These are phyloP conservation scores for Helleia helle DNA, from an alignment of 2,888 invertebrate genomes.

Conservation along the genomic window DNA sequence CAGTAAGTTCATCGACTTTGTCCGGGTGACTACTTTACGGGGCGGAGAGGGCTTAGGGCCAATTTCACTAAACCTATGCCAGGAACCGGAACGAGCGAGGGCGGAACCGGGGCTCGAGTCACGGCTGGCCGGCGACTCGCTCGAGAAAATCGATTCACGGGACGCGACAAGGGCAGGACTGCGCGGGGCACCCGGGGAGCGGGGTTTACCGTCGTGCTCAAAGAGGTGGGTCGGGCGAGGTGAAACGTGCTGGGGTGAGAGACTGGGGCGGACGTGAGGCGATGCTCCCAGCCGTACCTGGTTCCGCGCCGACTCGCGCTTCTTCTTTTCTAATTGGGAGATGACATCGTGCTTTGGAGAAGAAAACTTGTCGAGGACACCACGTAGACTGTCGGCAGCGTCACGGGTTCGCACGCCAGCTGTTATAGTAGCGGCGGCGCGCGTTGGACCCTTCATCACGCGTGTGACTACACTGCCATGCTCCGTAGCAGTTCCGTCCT, in stretches of 20 bases:
- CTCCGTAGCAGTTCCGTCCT: conserved; percentile 64
- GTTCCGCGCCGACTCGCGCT: conserved; percentile 32
- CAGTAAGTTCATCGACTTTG: conserved; percentile 84
- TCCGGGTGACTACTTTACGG: conserved; percentile 61
- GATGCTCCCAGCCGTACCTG: conserved; percentile 49
- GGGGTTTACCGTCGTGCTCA: conserved; percentile 27
- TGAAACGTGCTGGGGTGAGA: conserved; percentile 41
- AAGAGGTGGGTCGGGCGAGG: conserved; percentile 78
- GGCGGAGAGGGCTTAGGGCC: conserved; percentile 56
- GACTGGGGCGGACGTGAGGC: conserved; percentile 27
- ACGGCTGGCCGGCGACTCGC: conserved; percentile 41
- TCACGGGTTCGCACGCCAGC: conserved; percentile 70
- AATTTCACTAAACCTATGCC: conserved; percentile 79
- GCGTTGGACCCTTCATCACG: conserved; percentile 84
- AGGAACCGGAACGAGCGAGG: conserved; percentile 84
- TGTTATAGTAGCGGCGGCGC: conserved; percentile 80
- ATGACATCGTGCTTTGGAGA: conserved; percentile 42
- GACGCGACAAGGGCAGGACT: conserved; percentile 71
- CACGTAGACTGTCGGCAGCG: conserved; percentile 56
- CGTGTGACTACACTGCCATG: conserved; percentile 78
- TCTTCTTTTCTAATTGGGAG: conserved; percentile 38
- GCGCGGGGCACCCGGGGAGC: conserved; percentile 77
- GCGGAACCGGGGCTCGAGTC: conserved; percentile 36
- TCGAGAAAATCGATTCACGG: conserved; percentile 47
- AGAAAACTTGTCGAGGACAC: conserved; percentile 71